Percentiles rank a stretch among this genome's conserved stretches.
These are phyloP conservation scores for Drosophila baimaii DNA, from an alignment of 1,140 invertebrate species.

Conservation along the genomic window DNA sequence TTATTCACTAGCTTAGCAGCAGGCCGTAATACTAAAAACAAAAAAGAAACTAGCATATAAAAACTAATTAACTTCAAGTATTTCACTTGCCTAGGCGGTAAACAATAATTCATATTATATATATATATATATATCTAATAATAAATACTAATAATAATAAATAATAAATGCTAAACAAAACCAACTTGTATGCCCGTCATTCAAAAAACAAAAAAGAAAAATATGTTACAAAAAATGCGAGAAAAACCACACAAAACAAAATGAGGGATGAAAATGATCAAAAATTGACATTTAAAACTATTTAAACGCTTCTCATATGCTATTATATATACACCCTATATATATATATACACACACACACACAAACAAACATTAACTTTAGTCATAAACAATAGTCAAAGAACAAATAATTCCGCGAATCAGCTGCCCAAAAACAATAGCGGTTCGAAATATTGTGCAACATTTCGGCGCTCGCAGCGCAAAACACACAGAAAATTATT, in stretches of 20 bases:
- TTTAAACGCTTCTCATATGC: conserved; percentile 78
- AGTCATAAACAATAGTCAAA: conserved; percentile 79
- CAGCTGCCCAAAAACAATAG: conserved; percentile 46
- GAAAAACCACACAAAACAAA: conserved; percentile 16
- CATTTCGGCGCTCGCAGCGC: conserved; percentile 61
- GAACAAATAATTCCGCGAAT: conserved; percentile 47
- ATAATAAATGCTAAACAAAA: conserved; percentile 50
- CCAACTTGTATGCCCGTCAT: conserved; percentile 54
- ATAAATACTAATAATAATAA: conserved; percentile 42
- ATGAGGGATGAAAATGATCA: conserved; percentile 52
- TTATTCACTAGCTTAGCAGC: conserved; percentile 72
- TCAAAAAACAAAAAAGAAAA: no score
- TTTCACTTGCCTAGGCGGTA: conserved; percentile 68
- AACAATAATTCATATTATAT: conserved; percentile 59
- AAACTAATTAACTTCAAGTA: conserved; percentile 60
- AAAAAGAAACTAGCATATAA: conserved; percentile 46
- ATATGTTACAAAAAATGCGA: conserved; percentile 37
- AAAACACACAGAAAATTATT: conserved; percentile 65
- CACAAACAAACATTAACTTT: conserved; percentile 75
- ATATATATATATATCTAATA: conserved; percentile 61
- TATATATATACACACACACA: conserved; percentile 55
- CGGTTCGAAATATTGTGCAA: conserved; percentile 60
- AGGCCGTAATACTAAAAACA: conserved; percentile 43
- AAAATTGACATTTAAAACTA: conserved; percentile 69
- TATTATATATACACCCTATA: conserved; percentile 67